phyloP scores from a whole-genome alignment of 2,113 vertebrate genomes.

The Castor canadensis region DNA sequence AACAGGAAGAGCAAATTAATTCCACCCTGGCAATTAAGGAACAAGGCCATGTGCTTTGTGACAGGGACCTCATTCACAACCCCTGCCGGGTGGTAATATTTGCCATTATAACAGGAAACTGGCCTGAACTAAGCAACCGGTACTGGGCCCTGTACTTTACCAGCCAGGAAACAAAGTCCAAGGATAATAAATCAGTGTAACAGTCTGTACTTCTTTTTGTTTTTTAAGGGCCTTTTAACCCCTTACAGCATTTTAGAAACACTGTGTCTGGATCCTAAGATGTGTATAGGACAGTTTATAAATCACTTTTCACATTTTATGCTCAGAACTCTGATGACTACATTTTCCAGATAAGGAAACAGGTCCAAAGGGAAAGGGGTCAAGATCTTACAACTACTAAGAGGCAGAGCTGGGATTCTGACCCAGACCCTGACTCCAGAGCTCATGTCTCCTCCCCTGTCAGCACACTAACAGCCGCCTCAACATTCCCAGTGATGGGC shows the following conservation, averaged over 20 bases:
- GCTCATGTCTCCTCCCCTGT: not conserved
- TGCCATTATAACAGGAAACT: conserved; percentile 86
- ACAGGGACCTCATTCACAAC: conserved; percentile 82
- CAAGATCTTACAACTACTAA: conserved; percentile 5
- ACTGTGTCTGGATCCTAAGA: not conserved
- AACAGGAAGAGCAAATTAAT: conserved; percentile 89
- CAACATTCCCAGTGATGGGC: not conserved
- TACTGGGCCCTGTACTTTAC: conserved; percentile 61
- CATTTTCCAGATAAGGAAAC: conserved; percentile 33
- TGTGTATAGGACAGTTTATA: conserved; percentile 22
- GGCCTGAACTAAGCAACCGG: conserved; percentile 76
- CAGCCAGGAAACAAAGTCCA: conserved; percentile 70
- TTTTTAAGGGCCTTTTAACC: conserved; percentile 64
- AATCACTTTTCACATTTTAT: conserved; percentile 56
- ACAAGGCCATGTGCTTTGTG: conserved; percentile 83
- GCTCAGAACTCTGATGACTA: not conserved
- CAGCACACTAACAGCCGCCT: not conserved
- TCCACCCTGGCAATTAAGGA: conserved; percentile 87
- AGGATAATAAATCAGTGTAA: conserved; percentile 75
- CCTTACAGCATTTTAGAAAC: conserved; percentile 32
- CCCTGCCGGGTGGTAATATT: conserved; percentile 85
- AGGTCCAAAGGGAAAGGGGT: conserved; percentile 21
- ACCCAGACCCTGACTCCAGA: not conserved
- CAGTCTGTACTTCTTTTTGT: conserved; percentile 43
- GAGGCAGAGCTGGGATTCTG: not conserved